These are phyloP conservation scores for Subanguina moxae DNA, from an alignment of 1,140 invertebrate species.

Conservation along the genomic window DNA sequence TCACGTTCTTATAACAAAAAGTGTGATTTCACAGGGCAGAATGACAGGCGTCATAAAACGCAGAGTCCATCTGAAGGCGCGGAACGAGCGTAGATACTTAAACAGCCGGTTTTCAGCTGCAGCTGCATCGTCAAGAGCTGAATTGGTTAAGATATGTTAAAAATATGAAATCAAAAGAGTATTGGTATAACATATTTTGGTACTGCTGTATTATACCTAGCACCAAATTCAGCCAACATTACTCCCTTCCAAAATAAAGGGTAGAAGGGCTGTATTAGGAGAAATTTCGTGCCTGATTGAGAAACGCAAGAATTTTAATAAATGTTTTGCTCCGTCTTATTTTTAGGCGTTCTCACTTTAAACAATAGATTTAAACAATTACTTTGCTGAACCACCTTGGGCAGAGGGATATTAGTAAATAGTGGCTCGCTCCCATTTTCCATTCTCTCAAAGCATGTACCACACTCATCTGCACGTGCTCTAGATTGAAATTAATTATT, in stretches of 20 bases:
- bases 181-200: too few species aligned
- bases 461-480: slow-evolving; percentile 17
- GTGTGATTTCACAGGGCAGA: slow-evolving; percentile 47
- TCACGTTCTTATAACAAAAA: slow-evolving; percentile 42
- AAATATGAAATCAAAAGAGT: too few species aligned
- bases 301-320: too few species aligned
- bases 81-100: slow-evolving; percentile 42
- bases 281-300: too few species aligned
- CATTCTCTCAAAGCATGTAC: slow-evolving; percentile 12
- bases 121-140: slow-evolving; percentile 46
- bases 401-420: slow-evolving; percentile 22
- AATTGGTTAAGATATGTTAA: background rate
- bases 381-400: slow-evolving; percentile 20
- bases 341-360: too few species aligned
- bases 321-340: too few species aligned
- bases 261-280: too few species aligned
- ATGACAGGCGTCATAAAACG: slow-evolving; percentile 41
- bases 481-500: background rate
- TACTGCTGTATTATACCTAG: too few species aligned
- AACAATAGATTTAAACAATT: too few species aligned
- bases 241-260: too few species aligned
- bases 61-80: slow-evolving; percentile 40
- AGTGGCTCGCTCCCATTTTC: background rate
- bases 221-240: too few species aligned
- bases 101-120: slow-evolving; percentile 33